Conservation (phyloP, 2,888 invertebrate genomes). For the Pherbina coryleti region DNA sequence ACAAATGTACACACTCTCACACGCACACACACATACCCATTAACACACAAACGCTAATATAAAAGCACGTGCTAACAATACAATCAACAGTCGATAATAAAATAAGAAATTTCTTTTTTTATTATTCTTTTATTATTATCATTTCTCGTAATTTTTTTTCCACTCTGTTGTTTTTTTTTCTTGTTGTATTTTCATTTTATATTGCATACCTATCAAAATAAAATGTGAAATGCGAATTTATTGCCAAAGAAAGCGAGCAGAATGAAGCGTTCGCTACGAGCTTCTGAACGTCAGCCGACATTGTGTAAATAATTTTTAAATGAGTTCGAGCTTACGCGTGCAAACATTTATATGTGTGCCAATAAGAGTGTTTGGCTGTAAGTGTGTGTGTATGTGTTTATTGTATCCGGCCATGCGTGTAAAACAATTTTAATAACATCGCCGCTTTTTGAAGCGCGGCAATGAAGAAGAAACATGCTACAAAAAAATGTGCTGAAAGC, state of each 20-base stretch:
- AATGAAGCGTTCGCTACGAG: not conserved
- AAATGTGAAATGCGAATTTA: not conserved
- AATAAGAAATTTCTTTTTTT: conserved; percentile 37
- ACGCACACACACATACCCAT: not conserved
- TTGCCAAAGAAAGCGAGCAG: not conserved
- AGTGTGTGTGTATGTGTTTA: not conserved
- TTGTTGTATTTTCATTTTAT: not conserved
- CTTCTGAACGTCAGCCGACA: not conserved
- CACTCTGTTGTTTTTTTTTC: not conserved
- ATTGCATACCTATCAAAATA: conserved; percentile 1
- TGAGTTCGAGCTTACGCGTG: not conserved
- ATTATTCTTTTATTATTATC: not conserved
- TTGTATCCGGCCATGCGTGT: conserved; percentile 14
- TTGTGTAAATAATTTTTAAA: conserved; percentile 11
- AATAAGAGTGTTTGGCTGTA: no score
- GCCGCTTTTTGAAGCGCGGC: not conserved
- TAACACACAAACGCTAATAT: conserved; percentile 6
- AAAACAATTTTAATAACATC: conserved; percentile 21
- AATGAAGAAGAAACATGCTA: no score
- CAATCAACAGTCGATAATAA: conserved; percentile 60
- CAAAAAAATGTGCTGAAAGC: not conserved
- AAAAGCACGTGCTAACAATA: conserved; percentile 39
- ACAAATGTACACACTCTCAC: not conserved
- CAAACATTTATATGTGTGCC: no score
- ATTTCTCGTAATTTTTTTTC: not conserved